A percentile compares a stretch with the other conserved stretches of the same genome.
Evolutionary conservation across 2,797 vertebrate species (phyloP).

Genomic region (Ceryle rudis): DNA sequence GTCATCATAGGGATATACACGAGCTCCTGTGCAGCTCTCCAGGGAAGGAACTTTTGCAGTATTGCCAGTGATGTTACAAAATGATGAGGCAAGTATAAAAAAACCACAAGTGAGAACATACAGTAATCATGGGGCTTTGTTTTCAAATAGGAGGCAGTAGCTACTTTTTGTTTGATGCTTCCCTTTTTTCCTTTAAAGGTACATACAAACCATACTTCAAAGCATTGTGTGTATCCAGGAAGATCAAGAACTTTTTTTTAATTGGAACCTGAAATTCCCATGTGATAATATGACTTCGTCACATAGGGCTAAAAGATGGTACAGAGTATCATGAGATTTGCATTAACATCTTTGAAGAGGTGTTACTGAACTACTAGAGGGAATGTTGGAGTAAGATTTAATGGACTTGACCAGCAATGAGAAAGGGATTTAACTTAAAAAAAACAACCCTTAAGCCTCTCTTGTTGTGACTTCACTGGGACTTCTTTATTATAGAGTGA

Average conservation of each 20-base stretch:
- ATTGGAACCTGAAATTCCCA: not conserved
- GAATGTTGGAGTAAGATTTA: not conserved
- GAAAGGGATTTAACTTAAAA: not conserved
- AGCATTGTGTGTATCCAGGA: not conserved
- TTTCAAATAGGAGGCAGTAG: not conserved
- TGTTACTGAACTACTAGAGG: not conserved
- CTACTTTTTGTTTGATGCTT: not conserved
- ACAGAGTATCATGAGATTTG: not conserved
- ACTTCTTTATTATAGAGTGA: not conserved
- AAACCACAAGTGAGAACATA: not conserved
- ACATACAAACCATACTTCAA: not conserved
- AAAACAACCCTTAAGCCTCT: not conserved
- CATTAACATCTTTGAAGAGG: not conserved
- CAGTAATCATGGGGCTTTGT: not conserved
- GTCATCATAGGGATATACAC: not conserved
- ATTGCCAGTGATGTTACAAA: not conserved
- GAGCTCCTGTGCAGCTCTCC: not conserved
- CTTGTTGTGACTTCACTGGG: not conserved
- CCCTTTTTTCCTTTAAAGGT: not conserved
- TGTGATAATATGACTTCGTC: not conserved
- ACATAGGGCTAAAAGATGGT: not conserved
- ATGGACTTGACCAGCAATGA: not conserved
- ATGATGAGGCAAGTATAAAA: slow-evolving; percentile 18
- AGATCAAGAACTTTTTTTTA: not conserved
- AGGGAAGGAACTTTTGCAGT: not conserved